phyloP scores from a whole-genome alignment of 2,797 vertebrate genomes.

The Florisuga fusca region DNA sequence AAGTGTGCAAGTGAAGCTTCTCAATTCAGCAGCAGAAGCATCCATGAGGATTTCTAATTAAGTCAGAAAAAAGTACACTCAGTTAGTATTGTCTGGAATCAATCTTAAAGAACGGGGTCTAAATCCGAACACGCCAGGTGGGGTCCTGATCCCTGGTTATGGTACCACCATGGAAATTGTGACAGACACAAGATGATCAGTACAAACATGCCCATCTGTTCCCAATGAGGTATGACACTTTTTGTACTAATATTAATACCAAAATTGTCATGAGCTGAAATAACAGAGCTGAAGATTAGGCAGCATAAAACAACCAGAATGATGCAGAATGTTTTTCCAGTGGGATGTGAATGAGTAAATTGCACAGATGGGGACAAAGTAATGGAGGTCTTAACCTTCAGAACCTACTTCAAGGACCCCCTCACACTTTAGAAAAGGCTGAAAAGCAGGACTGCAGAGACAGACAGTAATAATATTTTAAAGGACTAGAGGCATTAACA shows the following conservation, averaged over 20 bases:
- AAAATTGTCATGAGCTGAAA: not conserved
- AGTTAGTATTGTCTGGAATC: not conserved
- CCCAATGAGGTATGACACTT: not conserved
- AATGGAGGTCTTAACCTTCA: not conserved
- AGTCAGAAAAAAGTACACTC: not conserved
- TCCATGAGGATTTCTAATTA: conserved; percentile 9
- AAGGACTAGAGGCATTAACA: not conserved
- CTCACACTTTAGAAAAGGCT: not conserved
- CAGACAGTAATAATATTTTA: not conserved
- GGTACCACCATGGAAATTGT: not conserved
- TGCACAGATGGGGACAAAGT: not conserved
- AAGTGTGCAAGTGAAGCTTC: not conserved
- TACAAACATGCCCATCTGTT: conserved; percentile 59
- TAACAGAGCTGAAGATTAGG: not conserved
- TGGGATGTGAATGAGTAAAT: not conserved
- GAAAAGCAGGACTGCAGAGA: not conserved
- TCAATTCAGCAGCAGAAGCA: not conserved
- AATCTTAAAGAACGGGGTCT: conserved; percentile 8
- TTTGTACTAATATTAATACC: not conserved
- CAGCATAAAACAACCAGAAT: not conserved
- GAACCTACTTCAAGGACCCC: not conserved
- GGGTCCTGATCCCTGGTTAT: conserved; percentile 33
- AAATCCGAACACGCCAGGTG: conserved; percentile 42
- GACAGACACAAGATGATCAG: conserved; percentile 45
- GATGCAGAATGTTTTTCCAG: not conserved